phyloP scores from a whole-genome alignment of 2,888 invertebrate species.

The Melieria crassipennis region DNA sequence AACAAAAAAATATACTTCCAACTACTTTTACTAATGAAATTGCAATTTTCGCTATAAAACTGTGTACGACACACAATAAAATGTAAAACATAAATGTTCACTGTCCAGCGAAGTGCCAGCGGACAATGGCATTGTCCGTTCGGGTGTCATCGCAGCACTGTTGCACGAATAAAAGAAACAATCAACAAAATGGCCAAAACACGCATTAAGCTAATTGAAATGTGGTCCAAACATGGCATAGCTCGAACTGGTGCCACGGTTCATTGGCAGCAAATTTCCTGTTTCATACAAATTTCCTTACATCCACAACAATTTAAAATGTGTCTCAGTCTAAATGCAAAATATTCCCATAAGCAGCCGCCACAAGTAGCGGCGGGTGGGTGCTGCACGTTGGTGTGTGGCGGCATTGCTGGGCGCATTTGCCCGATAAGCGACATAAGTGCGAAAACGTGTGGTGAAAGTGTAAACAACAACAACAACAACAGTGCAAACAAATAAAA shows the following conservation, averaged over 20 bases:
- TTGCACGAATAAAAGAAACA: constrained; percentile 42
- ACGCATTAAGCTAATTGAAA: constrained; percentile 64
- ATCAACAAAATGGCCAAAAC: constrained; percentile 60
- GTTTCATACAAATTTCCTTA: no score
- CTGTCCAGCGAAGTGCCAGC: not conserved
- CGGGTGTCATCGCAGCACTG: not conserved
- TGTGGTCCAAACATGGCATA: constrained; percentile 14
- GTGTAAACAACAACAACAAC: constrained; percentile 6
- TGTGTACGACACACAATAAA: not conserved
- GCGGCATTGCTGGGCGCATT: not conserved
- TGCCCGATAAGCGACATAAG: constrained; percentile 31
- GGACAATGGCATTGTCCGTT: not conserved
- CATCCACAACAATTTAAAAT: no score
- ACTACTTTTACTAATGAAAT: constrained; percentile 33
- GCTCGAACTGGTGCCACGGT: not conserved
- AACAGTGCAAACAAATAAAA: constrained; percentile 24
- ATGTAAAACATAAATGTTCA: not conserved
- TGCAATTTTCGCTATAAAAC: constrained; percentile 8
- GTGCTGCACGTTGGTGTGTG: no score
- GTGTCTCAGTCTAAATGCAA: not conserved
- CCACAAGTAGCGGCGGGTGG: not conserved
- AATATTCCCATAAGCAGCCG: not conserved
- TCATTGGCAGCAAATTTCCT: constrained; percentile 8
- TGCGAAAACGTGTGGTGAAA: constrained; percentile 44
- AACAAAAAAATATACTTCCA: constrained; percentile 47